Base-by-base conservation (phyloP, 1,140 invertebrate species). In the Megathymus violae region DNA sequence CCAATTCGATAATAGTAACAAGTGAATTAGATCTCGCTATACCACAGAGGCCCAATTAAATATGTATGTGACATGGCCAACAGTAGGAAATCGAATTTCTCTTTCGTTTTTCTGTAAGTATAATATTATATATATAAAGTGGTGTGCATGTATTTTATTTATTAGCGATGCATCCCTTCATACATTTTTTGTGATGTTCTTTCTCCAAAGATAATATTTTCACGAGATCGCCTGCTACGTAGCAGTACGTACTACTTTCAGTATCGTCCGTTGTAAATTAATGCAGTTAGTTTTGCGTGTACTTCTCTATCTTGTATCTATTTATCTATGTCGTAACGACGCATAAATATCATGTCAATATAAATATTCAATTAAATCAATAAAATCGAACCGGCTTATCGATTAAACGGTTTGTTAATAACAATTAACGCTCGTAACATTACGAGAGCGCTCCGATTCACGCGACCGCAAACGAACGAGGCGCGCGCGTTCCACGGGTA, bases 311-410 rank as follows among this genome's bases (percentile, higher is more conserved):
- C 6, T 40, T 14, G 11, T 40, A 14, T 43, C 16, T 16, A 16
- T 43, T 16, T 16, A 43, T 16, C 1, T 40, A 43, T 1, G 5
- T 43, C 0, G 27, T 9, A 31, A 31, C 27, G n/a, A n/a, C n/a
- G n/a, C n/a, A n/a, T n/a, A 7, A 4, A 4, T 31, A 43, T 54
- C 38, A 43, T 52, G 22, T 31, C 34, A 52, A 52, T 34, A 40
- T 54, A 15, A 54, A 54, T 54, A 54, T 54, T 41, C 38, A 54
- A 54, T 40, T n/a, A 19, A 54, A 27, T 41, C 22, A 56, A 56
- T 44, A 44, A 56, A 44, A 31, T 3, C 40, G 22, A 25, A 44
- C 40, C 52, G 22, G 40, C 40, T 56, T 56, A 56, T 56, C 52
- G 52, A 56, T 56, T 44, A 56, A 56, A 43, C 22, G 40, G 52